Evolutionary conservation across 2,113 vertebrate species (phyloP), one percentile per base, ranked within the genome.

Genomic region (Stigmatopora argus): DNA sequence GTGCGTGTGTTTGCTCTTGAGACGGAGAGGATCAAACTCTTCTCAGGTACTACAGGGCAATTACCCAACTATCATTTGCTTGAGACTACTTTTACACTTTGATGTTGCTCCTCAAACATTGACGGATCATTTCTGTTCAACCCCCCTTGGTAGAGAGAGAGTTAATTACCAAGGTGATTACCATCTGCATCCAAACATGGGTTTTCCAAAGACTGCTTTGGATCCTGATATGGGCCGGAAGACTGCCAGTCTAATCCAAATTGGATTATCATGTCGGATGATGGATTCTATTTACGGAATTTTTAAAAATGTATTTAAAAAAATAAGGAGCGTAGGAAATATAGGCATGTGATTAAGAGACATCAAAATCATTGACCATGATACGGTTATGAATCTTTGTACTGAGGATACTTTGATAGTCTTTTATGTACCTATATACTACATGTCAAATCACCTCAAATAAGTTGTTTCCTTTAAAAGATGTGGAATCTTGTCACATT

Each of bases 41-140:
- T 83, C 59, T 17, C 83, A 78, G 87, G 84, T 84, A 87, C 78
- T 48, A 67, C 73, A 31, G 76, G 80, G 79, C 84, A 84, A 86
- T 89, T 86, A 88, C 78, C 86, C 85, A 80, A 64, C 80, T 76
- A 88, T 88, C 86, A 87, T 87, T 90, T 88, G 77, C 78, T 72
- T 61, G 74, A 86, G 75, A 86, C 75, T 83, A 76, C 83, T 71
- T 85, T 85, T 79, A 71, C 70, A 62, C 80, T 88, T 88, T 87
- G 88, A 88, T 88, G 86, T 86, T 77, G 73, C 69, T 83, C 78
- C 80, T 89, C 78, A 78, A 86, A 88, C 78, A 89, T 87, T 86
- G 86, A 82, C 82, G 74, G 72, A 79, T 80, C 66, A 75, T 71
- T 73, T 66, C 76, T 74, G 72, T 71, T 78, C 71, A 72, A 72